Conservation (phyloP, 2,888 invertebrate species). For the Drosophila macrothrix region DNA sequence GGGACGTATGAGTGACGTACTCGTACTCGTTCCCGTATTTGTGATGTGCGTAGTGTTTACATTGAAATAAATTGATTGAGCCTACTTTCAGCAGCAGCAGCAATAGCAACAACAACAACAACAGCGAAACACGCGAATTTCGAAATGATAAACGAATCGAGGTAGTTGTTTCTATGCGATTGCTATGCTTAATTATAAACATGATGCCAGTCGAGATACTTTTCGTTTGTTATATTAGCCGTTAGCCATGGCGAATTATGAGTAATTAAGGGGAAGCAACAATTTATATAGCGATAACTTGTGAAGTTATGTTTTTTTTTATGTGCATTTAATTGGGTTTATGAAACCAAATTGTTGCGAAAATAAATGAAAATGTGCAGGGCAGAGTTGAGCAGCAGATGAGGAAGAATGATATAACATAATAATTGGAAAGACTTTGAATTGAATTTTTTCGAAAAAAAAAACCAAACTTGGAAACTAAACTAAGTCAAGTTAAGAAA, state of each 20-base stretch:
- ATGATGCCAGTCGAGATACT: slow-evolving; percentile 29
- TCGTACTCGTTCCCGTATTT: slow-evolving; percentile 19
- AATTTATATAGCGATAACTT: slow-evolving; percentile 40
- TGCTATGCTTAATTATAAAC: slow-evolving; percentile 32
- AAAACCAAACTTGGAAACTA: neutral
- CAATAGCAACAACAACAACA: neutral
- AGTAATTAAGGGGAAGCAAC: slow-evolving; percentile 29
- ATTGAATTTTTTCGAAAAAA: neutral
- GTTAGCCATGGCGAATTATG: slow-evolving; percentile 26
- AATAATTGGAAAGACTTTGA: neutral
- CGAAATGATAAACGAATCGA: slow-evolving; percentile 21
- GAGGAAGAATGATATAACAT: neutral
- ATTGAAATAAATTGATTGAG: slow-evolving; percentile 66
- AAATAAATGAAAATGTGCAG: neutral
- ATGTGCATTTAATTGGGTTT: slow-evolving; percentile 1
- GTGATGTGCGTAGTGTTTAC: slow-evolving; percentile 54
- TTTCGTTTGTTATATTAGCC: slow-evolving; percentile 13
- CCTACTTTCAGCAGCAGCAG: slow-evolving; percentile 25
- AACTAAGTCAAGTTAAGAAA: neutral
- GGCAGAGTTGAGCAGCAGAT: neutral
- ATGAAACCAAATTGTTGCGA: slow-evolving; percentile 15
- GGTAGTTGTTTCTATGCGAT: slow-evolving; percentile 22
- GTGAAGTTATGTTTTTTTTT: slow-evolving; percentile 7
- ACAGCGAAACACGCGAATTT: slow-evolving; percentile 21
- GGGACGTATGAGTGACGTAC: slow-evolving; percentile 67